These are phyloP conservation scores for Aphrophora alni DNA, from an alignment of 2,888 invertebrate genomes.

Conservation along the genomic window DNA sequence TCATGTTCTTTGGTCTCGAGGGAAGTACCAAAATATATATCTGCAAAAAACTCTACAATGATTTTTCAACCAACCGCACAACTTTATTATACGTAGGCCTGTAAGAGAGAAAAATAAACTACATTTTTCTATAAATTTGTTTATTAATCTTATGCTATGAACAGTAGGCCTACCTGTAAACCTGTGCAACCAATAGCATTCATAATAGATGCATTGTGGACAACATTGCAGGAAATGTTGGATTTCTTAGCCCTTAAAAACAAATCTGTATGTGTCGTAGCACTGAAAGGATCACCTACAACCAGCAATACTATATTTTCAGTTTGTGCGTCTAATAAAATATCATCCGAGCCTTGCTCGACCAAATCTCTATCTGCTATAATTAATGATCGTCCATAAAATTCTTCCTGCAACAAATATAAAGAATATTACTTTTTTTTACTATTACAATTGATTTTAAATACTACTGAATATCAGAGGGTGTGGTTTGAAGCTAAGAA, in stretches of 20 bases:
- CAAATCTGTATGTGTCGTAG: slow-evolving; percentile 97
- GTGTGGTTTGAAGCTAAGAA: too few species aligned
- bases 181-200: slow-evolving; percentile 97
- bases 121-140: too few species aligned
- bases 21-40: too few species aligned
- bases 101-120: too few species aligned
- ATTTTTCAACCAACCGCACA: too few species aligned
- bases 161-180: slow-evolving; percentile 75
- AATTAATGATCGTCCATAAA: slow-evolving; percentile 80
- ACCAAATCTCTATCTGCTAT: slow-evolving; percentile 95
- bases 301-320: slow-evolving; percentile 89
- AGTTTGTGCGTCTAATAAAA: slow-evolving; percentile 74
- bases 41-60: too few species aligned
- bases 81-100: too few species aligned
- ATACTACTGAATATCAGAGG: slow-evolving; percentile 14
- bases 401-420: slow-evolving; percentile 75
- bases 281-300: slow-evolving; percentile 98
- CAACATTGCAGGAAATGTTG: slow-evolving; percentile 75
- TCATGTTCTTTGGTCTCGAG: too few species aligned
- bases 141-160: too few species aligned
- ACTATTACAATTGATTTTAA: not conserved
- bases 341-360: slow-evolving; percentile 86
- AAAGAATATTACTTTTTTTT: not conserved
- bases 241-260: slow-evolving; percentile 85
- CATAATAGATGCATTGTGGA: slow-evolving; percentile 98